Evolutionary conservation across 2,888 invertebrate genomes (phyloP).

Genomic region (Nomada flava): DNA sequence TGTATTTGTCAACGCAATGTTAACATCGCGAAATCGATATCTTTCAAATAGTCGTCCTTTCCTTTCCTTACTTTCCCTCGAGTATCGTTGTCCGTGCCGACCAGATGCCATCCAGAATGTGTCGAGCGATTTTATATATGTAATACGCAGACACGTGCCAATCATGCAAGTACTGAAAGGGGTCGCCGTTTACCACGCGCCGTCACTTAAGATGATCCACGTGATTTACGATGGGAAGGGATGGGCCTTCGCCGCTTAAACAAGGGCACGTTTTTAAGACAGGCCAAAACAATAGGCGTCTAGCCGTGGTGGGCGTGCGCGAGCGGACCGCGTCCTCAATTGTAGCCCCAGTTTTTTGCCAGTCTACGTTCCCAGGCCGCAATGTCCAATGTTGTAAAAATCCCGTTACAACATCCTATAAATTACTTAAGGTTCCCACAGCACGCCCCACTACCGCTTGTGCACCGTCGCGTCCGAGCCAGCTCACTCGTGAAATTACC

Average conservation of each 20-base stretch:
- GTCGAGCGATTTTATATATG: neutral
- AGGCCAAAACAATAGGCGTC: constrained; percentile 76
- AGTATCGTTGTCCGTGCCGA: no score
- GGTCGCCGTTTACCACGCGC: constrained; percentile 33
- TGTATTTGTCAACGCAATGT: no score
- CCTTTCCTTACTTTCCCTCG: no score
- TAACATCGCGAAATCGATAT: no score
- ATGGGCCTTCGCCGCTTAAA: constrained; percentile 68
- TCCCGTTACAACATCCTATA: constrained; percentile 77
- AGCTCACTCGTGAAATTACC: constrained; percentile 64
- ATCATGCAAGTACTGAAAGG: neutral
- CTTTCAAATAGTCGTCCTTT: no score
- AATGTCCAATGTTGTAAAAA: constrained; percentile 78
- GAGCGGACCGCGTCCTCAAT: constrained; percentile 77
- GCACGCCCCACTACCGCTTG: constrained; percentile 55
- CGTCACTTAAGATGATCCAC: constrained; percentile 63
- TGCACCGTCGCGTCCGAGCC: constrained; percentile 8
- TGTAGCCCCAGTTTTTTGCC: constrained; percentile 78
- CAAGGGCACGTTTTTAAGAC: constrained; percentile 78
- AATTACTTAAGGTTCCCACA: constrained; percentile 79
- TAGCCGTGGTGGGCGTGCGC: constrained; percentile 72
- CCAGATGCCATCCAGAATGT: no score
- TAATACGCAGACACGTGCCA: neutral
- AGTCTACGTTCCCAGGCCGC: constrained; percentile 78
- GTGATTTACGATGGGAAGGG: constrained; percentile 79